These are phyloP conservation scores for Batillaria attramentaria DNA, from an alignment of 1,140 invertebrate genomes.

Conservation along the genomic window DNA sequence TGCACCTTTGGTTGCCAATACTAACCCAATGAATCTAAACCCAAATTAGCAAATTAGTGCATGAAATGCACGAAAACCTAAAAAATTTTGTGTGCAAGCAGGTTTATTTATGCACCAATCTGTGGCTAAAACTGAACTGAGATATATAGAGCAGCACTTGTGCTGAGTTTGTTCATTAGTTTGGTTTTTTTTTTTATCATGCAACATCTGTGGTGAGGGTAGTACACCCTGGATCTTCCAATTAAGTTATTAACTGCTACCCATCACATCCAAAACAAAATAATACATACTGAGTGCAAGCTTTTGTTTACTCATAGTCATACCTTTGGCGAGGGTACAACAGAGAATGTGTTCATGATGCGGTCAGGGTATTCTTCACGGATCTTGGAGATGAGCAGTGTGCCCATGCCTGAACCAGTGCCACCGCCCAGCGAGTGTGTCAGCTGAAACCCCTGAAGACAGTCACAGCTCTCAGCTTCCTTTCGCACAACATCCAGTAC, in stretches of 20 bases:
- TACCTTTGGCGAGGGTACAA: conserved; percentile 91
- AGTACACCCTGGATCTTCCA: neutral
- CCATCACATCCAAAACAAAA: neutral
- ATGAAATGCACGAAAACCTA: too few relatives aligned
- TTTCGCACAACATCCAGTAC: conserved; percentile 86
- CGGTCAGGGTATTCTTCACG: conserved; percentile 83
- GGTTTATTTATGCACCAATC: too few relatives aligned
- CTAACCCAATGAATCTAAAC: neutral
- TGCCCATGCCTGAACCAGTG: conserved; percentile 87
- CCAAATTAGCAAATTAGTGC: neutral
- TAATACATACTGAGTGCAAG: neutral
- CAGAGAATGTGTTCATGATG: conserved; percentile 93
- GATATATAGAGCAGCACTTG: neutral
- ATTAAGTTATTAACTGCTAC: neutral
- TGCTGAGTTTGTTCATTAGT: neutral
- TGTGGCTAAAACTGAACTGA: too few relatives aligned
- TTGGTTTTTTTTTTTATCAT: neutral
- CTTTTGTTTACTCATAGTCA: conserved; percentile 1
- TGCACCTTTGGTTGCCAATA: neutral
- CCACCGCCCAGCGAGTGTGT: conserved; percentile 75
- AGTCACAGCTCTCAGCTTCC: conserved; percentile 90
- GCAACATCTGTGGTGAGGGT: neutral
- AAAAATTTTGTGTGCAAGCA: too few relatives aligned
- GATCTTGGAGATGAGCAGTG: conserved; percentile 76
- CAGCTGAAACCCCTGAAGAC: conserved; percentile 78